A percentile compares a stretch with the other conserved stretches of the same genome.
Evolutionary conservation across 2,113 vertebrate genomes (phyloP).

Genomic region (Natator depressus): DNA sequence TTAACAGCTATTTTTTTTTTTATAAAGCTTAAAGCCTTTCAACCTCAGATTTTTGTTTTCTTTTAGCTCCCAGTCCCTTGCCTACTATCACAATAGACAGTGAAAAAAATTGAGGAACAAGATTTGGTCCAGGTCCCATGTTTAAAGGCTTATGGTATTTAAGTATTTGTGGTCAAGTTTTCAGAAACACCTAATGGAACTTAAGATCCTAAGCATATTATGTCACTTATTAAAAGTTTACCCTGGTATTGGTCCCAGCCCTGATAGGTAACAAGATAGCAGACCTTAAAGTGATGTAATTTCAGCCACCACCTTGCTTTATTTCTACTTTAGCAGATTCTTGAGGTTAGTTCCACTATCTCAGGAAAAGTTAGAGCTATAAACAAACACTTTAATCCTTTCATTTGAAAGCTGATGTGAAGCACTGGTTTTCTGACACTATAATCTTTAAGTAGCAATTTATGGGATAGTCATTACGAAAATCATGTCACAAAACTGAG

Average conservation of each 20-base stretch:
- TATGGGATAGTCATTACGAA: background rate
- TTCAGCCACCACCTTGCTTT: background rate
- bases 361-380: accelerated
- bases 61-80: background rate
- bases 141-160: background rate
- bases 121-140: background rate
- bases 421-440: background rate
- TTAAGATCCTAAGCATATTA: background rate
- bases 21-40: background rate
- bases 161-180: background rate
- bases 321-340: background rate
- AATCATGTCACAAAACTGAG: background rate
- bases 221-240: background rate
- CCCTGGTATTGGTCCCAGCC: accelerated
- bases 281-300: accelerated
- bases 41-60: background rate
- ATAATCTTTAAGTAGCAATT: background rate
- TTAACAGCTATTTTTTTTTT: background rate
- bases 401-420: background rate
- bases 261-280: accelerated
- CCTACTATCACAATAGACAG: background rate
- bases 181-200: background rate
- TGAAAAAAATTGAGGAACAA: background rate
- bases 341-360: background rate
- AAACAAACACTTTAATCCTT: background rate